Conservation (phyloP, 2,888 invertebrate species). For the Pollenia labialis region DNA sequence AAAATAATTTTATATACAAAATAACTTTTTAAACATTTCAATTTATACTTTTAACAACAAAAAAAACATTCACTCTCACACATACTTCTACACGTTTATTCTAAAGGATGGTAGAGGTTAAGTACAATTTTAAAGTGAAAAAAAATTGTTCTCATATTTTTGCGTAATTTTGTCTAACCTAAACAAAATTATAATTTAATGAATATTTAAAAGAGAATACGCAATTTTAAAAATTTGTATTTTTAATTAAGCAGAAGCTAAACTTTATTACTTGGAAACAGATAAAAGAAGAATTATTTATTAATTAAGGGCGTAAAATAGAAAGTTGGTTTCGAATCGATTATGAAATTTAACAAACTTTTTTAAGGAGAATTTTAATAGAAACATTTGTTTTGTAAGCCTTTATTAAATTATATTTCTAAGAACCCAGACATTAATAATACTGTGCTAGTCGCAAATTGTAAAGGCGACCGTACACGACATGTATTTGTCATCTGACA, state of each 20-base stretch:
- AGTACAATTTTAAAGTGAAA: constrained; percentile 20
- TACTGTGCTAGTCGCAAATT: no score
- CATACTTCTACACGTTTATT: neutral
- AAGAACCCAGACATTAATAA: no score
- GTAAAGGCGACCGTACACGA: no score
- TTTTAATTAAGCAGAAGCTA: neutral
- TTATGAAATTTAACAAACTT: no score
- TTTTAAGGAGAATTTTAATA: no score
- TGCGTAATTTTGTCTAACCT: neutral
- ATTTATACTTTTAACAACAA: constrained; percentile 50
- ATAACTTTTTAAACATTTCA: constrained; percentile 60
- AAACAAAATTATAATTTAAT: neutral
- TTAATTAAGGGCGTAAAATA: no score
- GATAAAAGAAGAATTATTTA: no score
- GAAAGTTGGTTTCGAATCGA: no score
- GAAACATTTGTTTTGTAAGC: no score
- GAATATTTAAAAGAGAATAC: constrained; percentile 4
- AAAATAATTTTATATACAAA: constrained; percentile 58
- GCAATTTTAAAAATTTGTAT: neutral
- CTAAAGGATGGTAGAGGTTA: neutral
- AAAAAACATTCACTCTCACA: neutral
- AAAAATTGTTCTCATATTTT: neutral
- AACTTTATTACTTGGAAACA: no score
- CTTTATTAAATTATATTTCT: no score
- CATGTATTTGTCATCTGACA: no score